Base-by-base conservation (phyloP, 2,888 invertebrate species). In the Spisula solida region DNA sequence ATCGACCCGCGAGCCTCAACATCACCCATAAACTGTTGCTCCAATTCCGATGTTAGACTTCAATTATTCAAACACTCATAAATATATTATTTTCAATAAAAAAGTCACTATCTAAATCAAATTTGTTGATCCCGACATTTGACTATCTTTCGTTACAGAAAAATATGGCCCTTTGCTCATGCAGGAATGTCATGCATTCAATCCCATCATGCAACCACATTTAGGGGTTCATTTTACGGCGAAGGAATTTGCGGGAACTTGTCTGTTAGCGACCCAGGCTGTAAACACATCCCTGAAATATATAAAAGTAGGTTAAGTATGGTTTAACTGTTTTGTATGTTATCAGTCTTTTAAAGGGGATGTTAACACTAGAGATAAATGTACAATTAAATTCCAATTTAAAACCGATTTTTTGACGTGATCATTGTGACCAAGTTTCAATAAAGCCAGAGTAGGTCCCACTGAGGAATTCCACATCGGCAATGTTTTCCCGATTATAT, bases 261-360 rank as follows among this genome's bases (percentile, higher is more conserved):
- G 98, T 97, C 98, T 98, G 95, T 98, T 98, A 92, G 98, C 98
- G 96, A 98, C 98, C 98, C 98, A 98, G 92, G 98, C 98, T 96
- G 98, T 98, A 97, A 98, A 98, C 93, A 99, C 99, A 97, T 99
- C 98, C 97, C 98, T 98, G 98, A 29, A 95, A 96, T 86, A 86
- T 83, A 31, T 8, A 31, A 6, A 31, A 75, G 29, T 34, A 29
- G 14, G 18, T 34, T 29, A 25, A n/a, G 51, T 51, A 51, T 51
- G 41, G 8, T 41, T 41, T 41, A n/a, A n/a, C n/a, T n/a, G n/a
- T n/a, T n/a, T n/a, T n/a, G n/a, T n/a, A n/a, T n/a, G n/a, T n/a
- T n/a, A n/a, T n/a, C n/a, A n/a, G n/a, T n/a, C n/a, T n/a, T n/a
- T n/a, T n/a, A n/a, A n/a, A n/a, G n/a, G n/a, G n/a, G n/a, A n/a